Base-by-base conservation (phyloP, 92 coral and sea anemone species). In the Epizoanthus stellaris region DNA sequence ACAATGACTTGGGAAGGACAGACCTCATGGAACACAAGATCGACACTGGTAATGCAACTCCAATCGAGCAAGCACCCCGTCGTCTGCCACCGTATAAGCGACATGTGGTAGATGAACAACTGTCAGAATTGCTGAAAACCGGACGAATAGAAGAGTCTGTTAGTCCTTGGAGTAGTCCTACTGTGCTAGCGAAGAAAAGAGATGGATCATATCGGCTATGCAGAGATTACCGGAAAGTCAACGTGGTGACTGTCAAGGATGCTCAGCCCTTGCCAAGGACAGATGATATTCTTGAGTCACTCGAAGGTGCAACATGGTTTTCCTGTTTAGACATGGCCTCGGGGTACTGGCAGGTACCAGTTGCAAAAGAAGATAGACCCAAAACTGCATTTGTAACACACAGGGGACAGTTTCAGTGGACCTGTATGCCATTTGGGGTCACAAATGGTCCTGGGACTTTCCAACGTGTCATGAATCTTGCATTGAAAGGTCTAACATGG, bases 91-190 rank as follows among this genome's bases (percentile, higher is more conserved):
- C 85, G 38, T 64, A 72, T 64, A 40, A 85, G 67, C 77, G 88
- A 87, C 67, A 88, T 72, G 76, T 72, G 76, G 76, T 72, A 45
- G 76, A 71, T 71, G 34, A 71, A 71, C 59, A 71, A 71, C 59
- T 72, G 76, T 72, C 76, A 72, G 59, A 72, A 30, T 72, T 72
- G 76, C 76, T 73, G 40, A 73, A 21, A 73, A 52, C 77, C 15
- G 93, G 93, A 52, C 77, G 90, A 75, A 86, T 86, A 30, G 77
- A 87, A 86, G 80, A 82, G 13, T 86, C 88, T 21, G 70, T 52
- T 61, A 81, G 88, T 63, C 88, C 88, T 43, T 73, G 89, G 87
- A 73, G 90, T 63, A 80, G 89, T n/a, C 93, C 91, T 15, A 74
- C 62, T 54, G 93, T 90, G 11, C 56, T 88, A 58, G 90, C 75